Conservation (phyloP, 2,113 vertebrate species). For the Caretta caretta region DNA sequence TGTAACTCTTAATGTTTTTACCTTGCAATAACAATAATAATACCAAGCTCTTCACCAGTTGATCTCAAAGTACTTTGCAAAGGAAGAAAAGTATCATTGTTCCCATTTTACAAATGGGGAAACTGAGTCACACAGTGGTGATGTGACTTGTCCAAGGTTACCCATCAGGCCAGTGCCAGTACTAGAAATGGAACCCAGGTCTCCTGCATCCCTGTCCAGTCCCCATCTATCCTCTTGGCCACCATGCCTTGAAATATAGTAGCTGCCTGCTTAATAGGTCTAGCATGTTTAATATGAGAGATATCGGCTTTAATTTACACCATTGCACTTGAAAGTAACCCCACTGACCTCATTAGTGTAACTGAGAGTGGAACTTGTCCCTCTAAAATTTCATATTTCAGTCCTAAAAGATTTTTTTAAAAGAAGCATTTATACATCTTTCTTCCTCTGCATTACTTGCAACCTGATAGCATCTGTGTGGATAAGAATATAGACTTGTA, state of each 20-base stretch:
- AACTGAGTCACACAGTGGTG: background rate
- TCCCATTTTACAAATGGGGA: background rate
- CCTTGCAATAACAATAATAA: background rate
- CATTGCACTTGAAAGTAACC: background rate
- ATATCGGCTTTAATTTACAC: background rate
- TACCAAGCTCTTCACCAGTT: background rate
- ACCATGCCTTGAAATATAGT: background rate
- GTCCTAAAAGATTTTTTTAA: conserved; percentile 20
- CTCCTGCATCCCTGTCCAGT: background rate
- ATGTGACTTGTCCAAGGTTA: background rate
- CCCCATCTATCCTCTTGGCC: background rate
- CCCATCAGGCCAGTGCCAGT: background rate
- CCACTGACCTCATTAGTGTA: background rate
- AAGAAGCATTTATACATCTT: conserved; percentile 26
- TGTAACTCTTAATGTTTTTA: background rate
- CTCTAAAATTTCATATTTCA: conserved; percentile 18
- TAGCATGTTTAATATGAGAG: background rate
- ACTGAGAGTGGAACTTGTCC: background rate
- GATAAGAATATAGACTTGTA: conserved; percentile 37
- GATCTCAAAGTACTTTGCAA: background rate
- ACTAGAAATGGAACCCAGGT: background rate
- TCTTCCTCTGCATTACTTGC: conserved; percentile 28
- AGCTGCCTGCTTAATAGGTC: background rate
- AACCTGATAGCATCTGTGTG: conserved; percentile 52
- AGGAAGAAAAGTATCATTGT: background rate